phyloP scores from a whole-genome alignment of 2,797 vertebrate genomes.

The Oryzias sinensis region DNA sequence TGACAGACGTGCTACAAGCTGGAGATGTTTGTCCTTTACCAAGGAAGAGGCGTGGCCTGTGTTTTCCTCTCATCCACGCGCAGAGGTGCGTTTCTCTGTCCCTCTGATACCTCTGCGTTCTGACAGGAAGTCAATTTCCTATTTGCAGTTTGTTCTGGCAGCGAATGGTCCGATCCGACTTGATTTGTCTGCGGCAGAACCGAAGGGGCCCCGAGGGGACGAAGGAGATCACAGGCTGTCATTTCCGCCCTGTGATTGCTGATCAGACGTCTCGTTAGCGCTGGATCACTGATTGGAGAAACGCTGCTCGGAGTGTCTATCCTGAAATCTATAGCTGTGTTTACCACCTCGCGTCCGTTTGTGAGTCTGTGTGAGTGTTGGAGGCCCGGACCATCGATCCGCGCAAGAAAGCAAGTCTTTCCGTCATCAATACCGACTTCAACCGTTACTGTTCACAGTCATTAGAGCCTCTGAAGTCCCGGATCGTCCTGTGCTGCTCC shows the following conservation, averaged over 20 bases:
- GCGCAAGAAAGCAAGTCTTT: conserved; percentile 22
- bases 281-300: neutral
- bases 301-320: neutral
- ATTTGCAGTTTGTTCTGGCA: conserved; percentile 66
- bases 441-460: conserved; percentile 44
- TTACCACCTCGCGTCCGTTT: neutral
- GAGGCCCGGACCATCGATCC: conserved; percentile 5
- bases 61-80: no score
- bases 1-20: no score
- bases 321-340: conserved; percentile 6
- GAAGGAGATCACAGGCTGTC: conserved; percentile 7
- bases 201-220: conserved; percentile 26
- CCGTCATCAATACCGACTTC: conserved; percentile 11
- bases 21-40: no score
- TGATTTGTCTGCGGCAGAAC: conserved; percentile 56
- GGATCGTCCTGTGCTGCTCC: conserved; percentile 29
- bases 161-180: conserved; percentile 53
- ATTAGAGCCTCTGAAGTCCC: conserved; percentile 32
- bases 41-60: no score
- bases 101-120: conserved; percentile 48
- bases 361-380: conserved; percentile 5
- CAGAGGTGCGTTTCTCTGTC: conserved; percentile 18
- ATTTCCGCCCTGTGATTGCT: conserved; percentile 15
- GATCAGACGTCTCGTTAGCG: neutral
- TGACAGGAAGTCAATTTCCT: conserved; percentile 70